A percentile compares a stretch with the other conserved stretches of the same genome.
phyloP scores from a whole-genome alignment of 2,113 vertebrate species.

The Cyrtonyx montezumae region DNA sequence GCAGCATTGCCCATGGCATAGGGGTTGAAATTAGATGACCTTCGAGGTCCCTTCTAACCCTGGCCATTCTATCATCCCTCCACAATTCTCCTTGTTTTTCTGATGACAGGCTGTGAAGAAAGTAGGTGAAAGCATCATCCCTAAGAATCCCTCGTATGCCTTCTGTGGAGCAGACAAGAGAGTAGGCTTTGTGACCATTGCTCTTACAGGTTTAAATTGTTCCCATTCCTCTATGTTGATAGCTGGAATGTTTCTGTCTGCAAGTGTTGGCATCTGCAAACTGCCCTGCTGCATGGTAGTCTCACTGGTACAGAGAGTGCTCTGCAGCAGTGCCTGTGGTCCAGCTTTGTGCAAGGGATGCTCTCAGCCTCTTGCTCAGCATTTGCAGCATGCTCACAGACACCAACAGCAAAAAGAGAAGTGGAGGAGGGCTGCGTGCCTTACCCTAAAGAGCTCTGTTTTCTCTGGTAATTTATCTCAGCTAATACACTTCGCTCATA shows the following conservation, averaged over 20 bases:
- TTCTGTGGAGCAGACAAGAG: not conserved
- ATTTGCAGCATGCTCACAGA: not conserved
- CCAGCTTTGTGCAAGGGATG: not conserved
- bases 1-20: no score
- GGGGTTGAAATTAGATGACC: no score
- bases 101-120: not conserved
- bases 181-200: not conserved
- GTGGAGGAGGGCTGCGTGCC: constrained; percentile 6
- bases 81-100: not conserved
- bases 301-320: no score
- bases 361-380: not conserved
- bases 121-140: not conserved
- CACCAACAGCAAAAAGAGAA: not conserved
- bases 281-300: not conserved
- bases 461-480: constrained; percentile 70
- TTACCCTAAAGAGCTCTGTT: constrained; percentile 48
- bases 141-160: not conserved
- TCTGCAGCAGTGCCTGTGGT: not conserved
- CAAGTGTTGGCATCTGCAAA: not conserved
- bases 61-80: no score
- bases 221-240: not conserved
- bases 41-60: no score
- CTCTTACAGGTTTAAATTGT: constrained; percentile 1
- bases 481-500: constrained; percentile 66
- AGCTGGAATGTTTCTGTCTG: constrained; percentile 28